Evolutionary conservation across 2,888 invertebrate species (phyloP), one percentile per base, ranked within the genome.

Genomic region (Lochmaea capreae): DNA sequence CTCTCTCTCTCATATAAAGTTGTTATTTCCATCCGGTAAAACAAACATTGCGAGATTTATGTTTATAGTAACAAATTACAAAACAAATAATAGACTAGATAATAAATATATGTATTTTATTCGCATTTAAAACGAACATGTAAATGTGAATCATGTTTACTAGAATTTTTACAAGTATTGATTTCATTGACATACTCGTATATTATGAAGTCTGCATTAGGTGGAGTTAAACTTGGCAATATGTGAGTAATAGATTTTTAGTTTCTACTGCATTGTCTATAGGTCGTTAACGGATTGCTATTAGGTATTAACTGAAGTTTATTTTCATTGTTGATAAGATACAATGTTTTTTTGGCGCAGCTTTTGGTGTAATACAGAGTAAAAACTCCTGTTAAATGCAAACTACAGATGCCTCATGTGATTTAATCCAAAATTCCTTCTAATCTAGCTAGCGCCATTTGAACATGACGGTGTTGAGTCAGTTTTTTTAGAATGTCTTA

Each of bases 131-230:
- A 57, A 22, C 16, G 57, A 18, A 22, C 16, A 16, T 57, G 9
- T 22, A 57, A 12, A 22, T 57, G 22, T 57, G 57, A 46, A 46
- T 57, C 57, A 57, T 57, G 57, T 16, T 57, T 57, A 16, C 16
- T 57, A 22, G 18, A 18, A 57, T 57, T 57, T 11, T 57, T 57
- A 57, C 57, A 57, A 57, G 18, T 57, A 57, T 57, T 57, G 57
- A 57, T 57, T 57, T 22, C 57, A 57, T 57, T 57, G 57, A 57
- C 18, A 57, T 57, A 57, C 33, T 33, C 33, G 33, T 57, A 22
- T 57, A 57, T 39, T 57, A 57, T 22, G 57, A 22, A 16, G 57
- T 16, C 57, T 16, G 57, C 22, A 57, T 16, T 22, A 57, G 22
- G 57, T 46, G 1, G 11, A 46, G 14, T 12, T 46, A 46, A 46